Evolutionary conservation across 2,888 invertebrate genomes (phyloP).

Genomic region (Leucoma salicis): DNA sequence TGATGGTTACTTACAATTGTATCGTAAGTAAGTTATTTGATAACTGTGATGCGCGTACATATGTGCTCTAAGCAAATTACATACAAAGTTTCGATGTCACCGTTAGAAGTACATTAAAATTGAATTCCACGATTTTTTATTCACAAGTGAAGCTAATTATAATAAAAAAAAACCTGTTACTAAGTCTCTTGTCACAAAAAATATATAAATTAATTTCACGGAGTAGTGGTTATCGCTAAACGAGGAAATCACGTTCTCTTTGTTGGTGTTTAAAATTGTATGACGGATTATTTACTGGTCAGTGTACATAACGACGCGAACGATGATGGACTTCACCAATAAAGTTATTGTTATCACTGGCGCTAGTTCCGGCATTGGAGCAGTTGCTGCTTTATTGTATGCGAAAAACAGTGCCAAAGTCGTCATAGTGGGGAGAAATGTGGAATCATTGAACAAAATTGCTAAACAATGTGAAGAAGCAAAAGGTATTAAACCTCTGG

Average conservation of each 20-base stretch:
- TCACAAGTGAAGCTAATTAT: no score
- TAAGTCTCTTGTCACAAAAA: no score
- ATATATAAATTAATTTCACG: no score
- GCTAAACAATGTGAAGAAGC: slow-evolving; percentile 79
- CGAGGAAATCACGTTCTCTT: slow-evolving; percentile 12
- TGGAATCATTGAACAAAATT: slow-evolving; percentile 84
- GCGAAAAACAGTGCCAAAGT: slow-evolving; percentile 85
- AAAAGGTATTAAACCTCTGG: slow-evolving; percentile 72
- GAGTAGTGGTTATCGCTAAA: background rate
- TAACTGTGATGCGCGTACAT: no score
- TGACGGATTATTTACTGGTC: slow-evolving; percentile 18
- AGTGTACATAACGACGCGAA: slow-evolving; percentile 31
- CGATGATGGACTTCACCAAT: slow-evolving; percentile 79
- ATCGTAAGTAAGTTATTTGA: no score
- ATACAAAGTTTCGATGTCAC: no score
- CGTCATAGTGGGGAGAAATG: slow-evolving; percentile 86
- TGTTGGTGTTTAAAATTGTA: slow-evolving; percentile 12
- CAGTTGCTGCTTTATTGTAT: slow-evolving; percentile 85
- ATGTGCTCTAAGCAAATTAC: no score
- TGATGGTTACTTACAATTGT: no score
- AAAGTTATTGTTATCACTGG: slow-evolving; percentile 85
- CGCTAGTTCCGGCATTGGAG: slow-evolving; percentile 89
- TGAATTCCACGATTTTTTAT: no score
- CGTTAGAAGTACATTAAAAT: no score
- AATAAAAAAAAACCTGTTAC: no score